phyloP scores from a whole-genome alignment of 2,113 vertebrate species.

The Micronycteris hirsuta region DNA sequence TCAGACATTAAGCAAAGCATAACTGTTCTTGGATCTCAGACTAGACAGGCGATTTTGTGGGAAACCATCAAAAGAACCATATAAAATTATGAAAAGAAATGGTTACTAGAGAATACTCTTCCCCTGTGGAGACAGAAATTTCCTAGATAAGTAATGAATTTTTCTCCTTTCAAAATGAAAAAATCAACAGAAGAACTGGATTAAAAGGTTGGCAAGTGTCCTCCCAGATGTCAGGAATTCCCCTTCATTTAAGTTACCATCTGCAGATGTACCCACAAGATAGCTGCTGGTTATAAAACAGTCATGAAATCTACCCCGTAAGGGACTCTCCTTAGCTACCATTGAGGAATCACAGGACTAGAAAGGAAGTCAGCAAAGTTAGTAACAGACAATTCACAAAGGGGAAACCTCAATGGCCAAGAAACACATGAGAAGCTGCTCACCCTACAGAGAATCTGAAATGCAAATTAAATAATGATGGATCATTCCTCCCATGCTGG shows the following conservation, averaged over 20 bases:
- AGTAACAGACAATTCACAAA: neutral
- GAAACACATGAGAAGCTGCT: neutral
- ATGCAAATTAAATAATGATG: neutral
- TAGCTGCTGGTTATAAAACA: neutral
- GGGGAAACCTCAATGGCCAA: neutral
- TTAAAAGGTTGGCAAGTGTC: neutral
- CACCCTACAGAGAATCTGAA: neutral
- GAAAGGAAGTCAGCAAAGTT: neutral
- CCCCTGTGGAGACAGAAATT: neutral
- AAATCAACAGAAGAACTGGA: neutral
- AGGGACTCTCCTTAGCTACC: neutral
- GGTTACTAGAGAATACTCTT: neutral
- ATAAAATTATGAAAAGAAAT: constrained; percentile 1
- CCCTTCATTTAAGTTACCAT: neutral
- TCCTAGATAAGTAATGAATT: neutral
- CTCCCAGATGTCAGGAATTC: neutral
- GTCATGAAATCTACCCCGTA: neutral
- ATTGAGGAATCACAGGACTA: neutral
- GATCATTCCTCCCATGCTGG: neutral
- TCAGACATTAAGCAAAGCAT: neutral
- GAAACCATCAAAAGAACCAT: neutral
- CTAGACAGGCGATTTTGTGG: neutral
- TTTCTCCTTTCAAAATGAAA: neutral
- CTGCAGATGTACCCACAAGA: neutral
- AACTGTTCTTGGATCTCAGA: neutral